A percentile compares a stretch with the other conserved stretches of the same genome.
These are phyloP conservation scores for Zaprionus vittiger DNA, from an alignment of 1,140 invertebrate species.

Conservation along the genomic window DNA sequence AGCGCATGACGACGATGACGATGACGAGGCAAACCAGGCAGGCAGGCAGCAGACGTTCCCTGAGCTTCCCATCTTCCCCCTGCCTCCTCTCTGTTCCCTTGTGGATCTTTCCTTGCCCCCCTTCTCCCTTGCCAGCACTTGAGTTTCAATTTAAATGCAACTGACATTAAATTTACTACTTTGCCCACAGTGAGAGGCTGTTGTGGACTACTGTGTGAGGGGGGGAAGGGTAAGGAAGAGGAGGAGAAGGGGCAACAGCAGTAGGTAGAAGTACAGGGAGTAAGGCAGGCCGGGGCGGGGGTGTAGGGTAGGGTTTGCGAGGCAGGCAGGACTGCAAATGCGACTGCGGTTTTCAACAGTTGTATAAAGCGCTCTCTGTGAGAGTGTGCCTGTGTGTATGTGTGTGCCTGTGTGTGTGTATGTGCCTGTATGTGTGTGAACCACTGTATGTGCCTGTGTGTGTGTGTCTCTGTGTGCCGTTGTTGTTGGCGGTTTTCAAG, in stretches of 20 bases:
- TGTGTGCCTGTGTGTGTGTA: slow-evolving; percentile 13
- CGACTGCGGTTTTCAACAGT: slow-evolving; percentile 32
- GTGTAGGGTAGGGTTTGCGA: not conserved
- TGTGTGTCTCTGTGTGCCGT: slow-evolving; percentile 4
- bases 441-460: slow-evolving; percentile 1
- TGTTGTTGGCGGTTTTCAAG: slow-evolving; percentile 17
- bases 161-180: slow-evolving; percentile 83
- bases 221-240: not conserved
- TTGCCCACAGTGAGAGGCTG: slow-evolving; percentile 70
- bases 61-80: not conserved
- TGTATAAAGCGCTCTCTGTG: not conserved
- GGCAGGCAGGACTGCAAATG: slow-evolving; percentile 9
- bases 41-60: not conserved
- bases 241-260: slow-evolving; percentile 3
- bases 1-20: slow-evolving; percentile 24
- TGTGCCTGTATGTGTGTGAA: not conserved
- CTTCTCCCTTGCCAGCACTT: slow-evolving; percentile 25
- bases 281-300: not conserved
- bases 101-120: not conserved
- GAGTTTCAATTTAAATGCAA: slow-evolving; percentile 81
- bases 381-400: not conserved
- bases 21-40: slow-evolving; percentile 21
- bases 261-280: not conserved
- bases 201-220: slow-evolving; percentile 36
- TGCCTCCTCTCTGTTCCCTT: not conserved